A percentile compares a stretch with the other conserved stretches of the same genome.
phyloP scores from a whole-genome alignment of 2,797 vertebrate genomes.

The Cossypha dichroa region DNA sequence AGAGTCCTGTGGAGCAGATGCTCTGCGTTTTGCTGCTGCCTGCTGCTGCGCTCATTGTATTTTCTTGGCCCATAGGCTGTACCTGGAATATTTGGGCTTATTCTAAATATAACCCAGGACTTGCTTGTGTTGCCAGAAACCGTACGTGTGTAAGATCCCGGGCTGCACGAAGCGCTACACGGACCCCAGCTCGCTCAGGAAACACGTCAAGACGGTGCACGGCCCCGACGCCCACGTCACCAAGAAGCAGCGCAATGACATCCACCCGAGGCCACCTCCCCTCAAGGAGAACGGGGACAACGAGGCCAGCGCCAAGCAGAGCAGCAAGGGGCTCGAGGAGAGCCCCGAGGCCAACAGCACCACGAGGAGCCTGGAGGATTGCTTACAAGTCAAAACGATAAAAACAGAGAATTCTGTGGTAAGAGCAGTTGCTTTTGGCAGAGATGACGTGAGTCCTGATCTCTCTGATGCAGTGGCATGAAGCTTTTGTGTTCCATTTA shows the following conservation, averaged over 20 bases:
- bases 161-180: slow-evolving; percentile 98
- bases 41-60: background rate
- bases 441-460: background rate
- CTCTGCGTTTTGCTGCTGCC: slow-evolving; percentile 2
- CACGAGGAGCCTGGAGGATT: slow-evolving; percentile 84
- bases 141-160: slow-evolving; percentile 96
- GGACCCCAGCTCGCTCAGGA: slow-evolving; percentile 96
- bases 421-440: slow-evolving; percentile 69
- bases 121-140: slow-evolving; percentile 84
- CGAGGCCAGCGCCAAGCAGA: slow-evolving; percentile 82
- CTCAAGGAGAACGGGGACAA: slow-evolving; percentile 89
- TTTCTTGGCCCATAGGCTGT: background rate
- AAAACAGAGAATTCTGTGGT: slow-evolving; percentile 95
- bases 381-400: slow-evolving; percentile 89
- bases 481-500: background rate
- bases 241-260: slow-evolving; percentile 92
- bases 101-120: slow-evolving; percentile 21
- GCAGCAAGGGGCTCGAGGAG: slow-evolving; percentile 76
- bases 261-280: slow-evolving; percentile 80
- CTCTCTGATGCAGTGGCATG: background rate
- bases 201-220: slow-evolving; percentile 97
- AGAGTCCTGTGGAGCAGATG: slow-evolving; percentile 5
- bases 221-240: slow-evolving; percentile 98
- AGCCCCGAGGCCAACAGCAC: slow-evolving; percentile 84
- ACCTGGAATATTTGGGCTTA: background rate